Percentiles rank a stretch among this genome's conserved stretches.
These are phyloP conservation scores for Eupithecia vulgata DNA, from an alignment of 2,888 invertebrate genomes.

Conservation along the genomic window DNA sequence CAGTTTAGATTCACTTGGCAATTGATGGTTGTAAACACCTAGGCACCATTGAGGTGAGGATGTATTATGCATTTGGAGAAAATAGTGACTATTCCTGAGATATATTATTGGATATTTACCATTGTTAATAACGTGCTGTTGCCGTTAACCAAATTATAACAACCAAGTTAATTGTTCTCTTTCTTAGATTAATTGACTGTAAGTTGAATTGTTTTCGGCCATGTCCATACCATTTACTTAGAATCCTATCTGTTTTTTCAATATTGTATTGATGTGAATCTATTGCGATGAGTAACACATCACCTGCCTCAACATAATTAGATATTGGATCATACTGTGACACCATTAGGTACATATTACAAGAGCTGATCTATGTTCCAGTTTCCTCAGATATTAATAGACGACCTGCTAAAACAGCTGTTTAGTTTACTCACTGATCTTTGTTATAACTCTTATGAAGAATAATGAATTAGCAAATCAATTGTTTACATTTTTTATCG, in stretches of 20 bases:
- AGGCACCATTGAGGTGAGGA: neutral
- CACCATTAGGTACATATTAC: constrained; percentile 1
- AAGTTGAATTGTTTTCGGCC: neutral
- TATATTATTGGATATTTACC: neutral
- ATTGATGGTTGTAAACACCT: neutral
- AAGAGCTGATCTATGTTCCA: constrained; percentile 38
- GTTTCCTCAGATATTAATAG: constrained; percentile 57
- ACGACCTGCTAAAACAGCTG: constrained; percentile 49
- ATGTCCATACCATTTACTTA: neutral
- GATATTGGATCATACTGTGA: constrained; percentile 9
- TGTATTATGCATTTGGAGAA: neutral
- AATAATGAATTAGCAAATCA: neutral
- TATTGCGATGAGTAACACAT: neutral
- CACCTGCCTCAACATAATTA: neutral
- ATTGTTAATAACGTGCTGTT: neutral
- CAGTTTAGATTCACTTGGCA: neutral
- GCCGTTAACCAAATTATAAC: neutral
- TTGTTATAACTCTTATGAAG: neutral
- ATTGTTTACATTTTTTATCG: neutral
- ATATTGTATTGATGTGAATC: neutral
- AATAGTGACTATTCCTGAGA: neutral
- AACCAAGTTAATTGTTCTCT: neutral
- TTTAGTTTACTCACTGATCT: constrained; percentile 3
- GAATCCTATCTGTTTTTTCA: neutral
- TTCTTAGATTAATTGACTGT: neutral